These are phyloP conservation scores for Microctenopoma steveboyesi DNA, from an alignment of 2,797 vertebrate genomes.

Conservation along the genomic window DNA sequence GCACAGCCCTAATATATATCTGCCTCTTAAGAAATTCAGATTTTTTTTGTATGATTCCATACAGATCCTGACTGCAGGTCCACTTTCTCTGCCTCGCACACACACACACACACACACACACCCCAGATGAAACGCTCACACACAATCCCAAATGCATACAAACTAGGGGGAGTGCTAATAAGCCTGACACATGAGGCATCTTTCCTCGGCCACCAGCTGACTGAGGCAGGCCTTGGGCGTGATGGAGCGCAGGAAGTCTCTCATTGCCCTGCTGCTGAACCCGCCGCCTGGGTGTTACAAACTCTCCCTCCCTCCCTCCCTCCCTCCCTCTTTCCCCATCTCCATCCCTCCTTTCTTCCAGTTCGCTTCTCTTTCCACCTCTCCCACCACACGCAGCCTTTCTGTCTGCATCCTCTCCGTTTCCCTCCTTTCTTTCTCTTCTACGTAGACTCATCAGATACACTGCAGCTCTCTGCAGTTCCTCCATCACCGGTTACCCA, in stretches of 20 bases:
- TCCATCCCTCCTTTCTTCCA: slow-evolving; percentile 54
- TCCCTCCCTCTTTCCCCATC: slow-evolving; percentile 53
- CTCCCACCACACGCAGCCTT: slow-evolving; percentile 55
- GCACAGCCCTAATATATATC: slow-evolving; percentile 2
- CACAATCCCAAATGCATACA: slow-evolving; percentile 76
- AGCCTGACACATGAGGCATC: slow-evolving; percentile 87
- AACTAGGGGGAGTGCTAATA: slow-evolving; percentile 84
- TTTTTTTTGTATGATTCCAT: not conserved
- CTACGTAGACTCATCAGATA: slow-evolving; percentile 52
- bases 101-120: slow-evolving; percentile 22
- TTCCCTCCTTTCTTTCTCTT: slow-evolving; percentile 14
- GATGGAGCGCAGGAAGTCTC: slow-evolving; percentile 88
- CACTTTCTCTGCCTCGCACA: slow-evolving; percentile 19
- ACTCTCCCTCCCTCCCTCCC: slow-evolving; percentile 63
- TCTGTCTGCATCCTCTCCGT: slow-evolving; percentile 23
- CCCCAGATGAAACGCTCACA: slow-evolving; percentile 38
- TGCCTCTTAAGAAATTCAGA: slow-evolving; percentile 1
- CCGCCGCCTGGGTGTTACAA: slow-evolving; percentile 82
- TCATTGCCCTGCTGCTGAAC: slow-evolving; percentile 87
- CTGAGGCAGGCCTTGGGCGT: slow-evolving; percentile 87
- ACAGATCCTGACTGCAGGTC: not conserved
- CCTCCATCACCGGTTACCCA: slow-evolving; percentile 66
- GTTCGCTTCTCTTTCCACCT: slow-evolving; percentile 51
- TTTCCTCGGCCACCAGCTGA: slow-evolving; percentile 86
- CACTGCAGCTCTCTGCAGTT: slow-evolving; percentile 72